phyloP scores from a whole-genome alignment of 2,797 vertebrate species.

The Alauda arvensis region DNA sequence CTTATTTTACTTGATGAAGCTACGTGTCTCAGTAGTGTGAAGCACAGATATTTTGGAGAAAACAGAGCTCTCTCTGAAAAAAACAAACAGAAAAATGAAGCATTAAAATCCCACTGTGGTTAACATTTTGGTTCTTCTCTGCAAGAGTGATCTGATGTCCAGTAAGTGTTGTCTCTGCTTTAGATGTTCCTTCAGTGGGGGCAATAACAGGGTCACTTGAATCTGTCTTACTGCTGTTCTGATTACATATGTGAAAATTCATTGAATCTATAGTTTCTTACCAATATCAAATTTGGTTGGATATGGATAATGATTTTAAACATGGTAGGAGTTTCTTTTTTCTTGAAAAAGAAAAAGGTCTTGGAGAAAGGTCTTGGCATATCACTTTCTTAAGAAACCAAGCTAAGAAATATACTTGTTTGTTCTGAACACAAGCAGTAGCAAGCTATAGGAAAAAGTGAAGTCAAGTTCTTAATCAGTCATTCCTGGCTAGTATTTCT shows the following conservation, averaged over 20 bases:
- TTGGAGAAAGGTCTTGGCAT: no score
- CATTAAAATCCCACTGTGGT: rapidly evolving
- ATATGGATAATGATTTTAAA: not conserved
- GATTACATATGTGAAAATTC: not conserved
- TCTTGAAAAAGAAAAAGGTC: not conserved
- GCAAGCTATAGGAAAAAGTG: not conserved
- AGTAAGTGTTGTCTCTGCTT: not conserved
- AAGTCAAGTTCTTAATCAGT: not conserved
- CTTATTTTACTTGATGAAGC: not conserved
- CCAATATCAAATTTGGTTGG: not conserved
- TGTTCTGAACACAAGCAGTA: not conserved
- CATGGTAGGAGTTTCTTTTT: not conserved
- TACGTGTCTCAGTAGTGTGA: not conserved
- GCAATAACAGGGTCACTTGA: not conserved
- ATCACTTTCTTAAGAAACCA: not conserved
- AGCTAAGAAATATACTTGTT: not conserved
- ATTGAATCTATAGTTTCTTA: not conserved
- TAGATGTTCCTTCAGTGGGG: not conserved
- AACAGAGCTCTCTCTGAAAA: not conserved
- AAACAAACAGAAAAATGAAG: not conserved
- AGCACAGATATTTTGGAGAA: not conserved
- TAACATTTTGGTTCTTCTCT: not conserved
- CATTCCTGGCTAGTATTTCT: not conserved
- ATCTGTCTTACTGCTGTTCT: not conserved
- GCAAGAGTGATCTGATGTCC: no score